phyloP scores from a whole-genome alignment of 2,888 invertebrate species.

The Drosophila antonietae region DNA sequence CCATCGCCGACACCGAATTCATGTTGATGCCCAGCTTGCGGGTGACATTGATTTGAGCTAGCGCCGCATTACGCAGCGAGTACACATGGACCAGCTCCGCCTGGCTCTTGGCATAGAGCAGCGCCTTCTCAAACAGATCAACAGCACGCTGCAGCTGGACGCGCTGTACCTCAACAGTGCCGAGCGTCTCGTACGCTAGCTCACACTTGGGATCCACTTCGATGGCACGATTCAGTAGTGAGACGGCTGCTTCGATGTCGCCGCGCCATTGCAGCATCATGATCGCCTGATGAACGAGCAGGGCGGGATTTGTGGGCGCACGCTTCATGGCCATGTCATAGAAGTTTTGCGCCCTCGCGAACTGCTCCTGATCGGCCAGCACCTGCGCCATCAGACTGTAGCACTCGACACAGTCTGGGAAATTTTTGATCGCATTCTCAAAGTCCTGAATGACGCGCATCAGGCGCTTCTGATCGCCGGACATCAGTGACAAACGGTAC shows the following conservation, averaged over 20 bases:
- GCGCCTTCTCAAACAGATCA: slow-evolving; percentile 94
- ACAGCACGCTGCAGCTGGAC: slow-evolving; percentile 93
- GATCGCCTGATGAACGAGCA: slow-evolving; percentile 94
- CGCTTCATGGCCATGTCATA: slow-evolving; percentile 92
- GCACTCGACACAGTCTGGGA: slow-evolving; percentile 94
- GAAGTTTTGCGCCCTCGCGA: slow-evolving; percentile 91
- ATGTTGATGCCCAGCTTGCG: slow-evolving; percentile 89
- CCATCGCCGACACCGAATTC: slow-evolving; percentile 81
- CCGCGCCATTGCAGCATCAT: slow-evolving; percentile 94
- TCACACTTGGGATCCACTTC: slow-evolving; percentile 96
- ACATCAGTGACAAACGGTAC: slow-evolving; percentile 89
- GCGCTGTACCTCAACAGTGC: slow-evolving; percentile 96
- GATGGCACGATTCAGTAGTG: slow-evolving; percentile 92
- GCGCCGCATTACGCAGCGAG: slow-evolving; percentile 94
- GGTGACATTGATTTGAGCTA: slow-evolving; percentile 93
- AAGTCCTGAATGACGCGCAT: slow-evolving; percentile 90
- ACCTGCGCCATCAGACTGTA: slow-evolving; percentile 96
- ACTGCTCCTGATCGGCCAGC: slow-evolving; percentile 93
- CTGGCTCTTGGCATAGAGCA: slow-evolving; percentile 93
- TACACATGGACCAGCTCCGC: slow-evolving; percentile 96
- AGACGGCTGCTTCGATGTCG: slow-evolving; percentile 91
- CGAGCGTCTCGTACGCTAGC: slow-evolving; percentile 97
- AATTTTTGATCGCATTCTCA: slow-evolving; percentile 90
- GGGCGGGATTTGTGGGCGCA: slow-evolving; percentile 93
- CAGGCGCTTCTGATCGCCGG: slow-evolving; percentile 87